These are phyloP conservation scores for Parnassius orleans DNA, from an alignment of 2,888 invertebrate genomes.

Conservation along the genomic window DNA sequence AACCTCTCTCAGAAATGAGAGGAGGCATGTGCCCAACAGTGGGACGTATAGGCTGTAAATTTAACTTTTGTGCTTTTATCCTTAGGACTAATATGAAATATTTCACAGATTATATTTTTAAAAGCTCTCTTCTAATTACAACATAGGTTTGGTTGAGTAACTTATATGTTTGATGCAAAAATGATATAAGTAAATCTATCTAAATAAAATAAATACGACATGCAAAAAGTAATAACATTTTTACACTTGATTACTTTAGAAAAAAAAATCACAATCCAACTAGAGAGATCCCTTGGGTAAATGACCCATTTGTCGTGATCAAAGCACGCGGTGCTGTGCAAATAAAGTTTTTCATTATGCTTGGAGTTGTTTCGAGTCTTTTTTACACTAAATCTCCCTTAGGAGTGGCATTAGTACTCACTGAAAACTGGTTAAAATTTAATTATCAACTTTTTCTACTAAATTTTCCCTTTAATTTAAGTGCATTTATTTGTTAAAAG, in stretches of 20 bases:
- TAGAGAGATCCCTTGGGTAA: slow-evolving; percentile 22
- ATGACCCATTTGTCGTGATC: slow-evolving; percentile 32
- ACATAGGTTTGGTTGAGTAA: too few species aligned
- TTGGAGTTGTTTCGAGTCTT: slow-evolving; percentile 33
- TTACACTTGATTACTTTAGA: slow-evolving; percentile 20
- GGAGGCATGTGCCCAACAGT: too few species aligned
- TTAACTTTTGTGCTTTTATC: too few species aligned
- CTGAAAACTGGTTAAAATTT: slow-evolving; percentile 34
- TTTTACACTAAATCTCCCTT: slow-evolving; percentile 32
- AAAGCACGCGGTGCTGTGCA: slow-evolving; percentile 29
- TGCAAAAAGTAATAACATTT: slow-evolving; percentile 14
- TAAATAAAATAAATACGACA: background rate
- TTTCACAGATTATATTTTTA: too few species aligned
- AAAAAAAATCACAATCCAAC: slow-evolving; percentile 23
- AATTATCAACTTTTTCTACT: slow-evolving; percentile 26
- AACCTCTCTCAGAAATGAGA: too few species aligned
- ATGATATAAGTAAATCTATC: too few species aligned
- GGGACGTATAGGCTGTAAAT: too few species aligned
- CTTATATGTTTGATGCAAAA: too few species aligned
- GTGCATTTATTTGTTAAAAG: background rate
- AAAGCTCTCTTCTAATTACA: too few species aligned
- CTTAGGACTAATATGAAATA: too few species aligned
- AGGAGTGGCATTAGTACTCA: slow-evolving; percentile 33
- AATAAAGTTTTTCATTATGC: slow-evolving; percentile 35
- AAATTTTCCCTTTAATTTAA: background rate